Percentiles rank a stretch among this genome's conserved stretches.
phyloP scores from a whole-genome alignment of 2,113 vertebrate species.

The Seriola rivoliana region DNA sequence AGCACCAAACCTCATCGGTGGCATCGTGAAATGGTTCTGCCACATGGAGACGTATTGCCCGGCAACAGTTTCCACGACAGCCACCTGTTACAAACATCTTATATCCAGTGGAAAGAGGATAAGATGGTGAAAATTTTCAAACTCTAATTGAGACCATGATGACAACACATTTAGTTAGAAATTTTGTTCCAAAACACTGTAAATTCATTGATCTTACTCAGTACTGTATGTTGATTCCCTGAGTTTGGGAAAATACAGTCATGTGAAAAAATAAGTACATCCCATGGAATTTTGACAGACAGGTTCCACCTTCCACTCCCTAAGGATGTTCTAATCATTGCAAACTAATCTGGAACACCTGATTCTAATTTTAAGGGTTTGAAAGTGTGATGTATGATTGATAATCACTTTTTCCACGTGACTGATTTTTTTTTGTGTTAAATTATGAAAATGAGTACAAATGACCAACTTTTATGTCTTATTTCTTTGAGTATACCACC shows the following conservation, averaged over 20 bases:
- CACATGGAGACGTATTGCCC: conserved; percentile 92
- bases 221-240: neutral
- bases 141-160: neutral
- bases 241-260: neutral
- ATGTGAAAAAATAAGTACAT: too few relatives aligned
- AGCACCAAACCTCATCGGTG: conserved; percentile 95
- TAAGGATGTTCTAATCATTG: neutral
- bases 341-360: neutral
- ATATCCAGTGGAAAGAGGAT: neutral
- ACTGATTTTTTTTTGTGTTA: too few relatives aligned
- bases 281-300: too few relatives aligned
- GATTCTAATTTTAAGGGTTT: neutral
- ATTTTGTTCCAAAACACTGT: neutral
- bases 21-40: conserved; percentile 91
- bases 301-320: too few relatives aligned
- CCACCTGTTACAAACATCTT: conserved; percentile 94
- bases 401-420: too few relatives aligned
- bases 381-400: neutral
- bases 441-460: too few relatives aligned
- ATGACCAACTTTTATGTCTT: too few relatives aligned
- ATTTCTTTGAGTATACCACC: too few relatives aligned
- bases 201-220: neutral
- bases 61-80: conserved; percentile 91
- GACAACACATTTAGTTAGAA: neutral
- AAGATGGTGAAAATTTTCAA: neutral